Evolutionary conservation across 2,888 invertebrate genomes (phyloP).

Genomic region (Ditula angustiorana): DNA sequence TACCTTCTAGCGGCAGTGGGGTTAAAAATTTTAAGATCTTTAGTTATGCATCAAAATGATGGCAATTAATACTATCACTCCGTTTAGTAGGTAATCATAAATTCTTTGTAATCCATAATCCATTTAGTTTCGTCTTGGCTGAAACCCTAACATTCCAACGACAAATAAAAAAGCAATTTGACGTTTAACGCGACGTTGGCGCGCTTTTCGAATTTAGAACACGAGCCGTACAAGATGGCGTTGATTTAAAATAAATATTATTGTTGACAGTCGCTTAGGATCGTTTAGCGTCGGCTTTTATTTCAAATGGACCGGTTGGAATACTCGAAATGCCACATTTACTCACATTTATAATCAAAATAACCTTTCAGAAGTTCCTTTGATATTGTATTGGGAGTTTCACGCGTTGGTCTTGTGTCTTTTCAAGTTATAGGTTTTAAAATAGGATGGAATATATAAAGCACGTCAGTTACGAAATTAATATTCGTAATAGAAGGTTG

Average conservation of each 20-base stretch:
- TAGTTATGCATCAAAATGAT: not conserved
- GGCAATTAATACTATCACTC: not conserved
- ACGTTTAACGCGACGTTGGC: slow-evolving; percentile 14
- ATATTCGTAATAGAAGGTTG: too few species aligned
- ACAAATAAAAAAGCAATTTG: slow-evolving; percentile 49
- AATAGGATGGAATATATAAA: not conserved
- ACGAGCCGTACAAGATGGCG: slow-evolving; percentile 36
- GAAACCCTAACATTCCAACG: slow-evolving; percentile 23
- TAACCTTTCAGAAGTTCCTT: slow-evolving; percentile 32
- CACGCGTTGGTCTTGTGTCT: not conserved
- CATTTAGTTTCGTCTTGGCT: not conserved
- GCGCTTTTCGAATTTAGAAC: slow-evolving; percentile 41
- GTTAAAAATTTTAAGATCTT: too few species aligned
- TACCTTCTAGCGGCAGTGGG: not conserved
- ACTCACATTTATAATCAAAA: slow-evolving; percentile 33
- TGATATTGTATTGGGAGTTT: slow-evolving; percentile 34
- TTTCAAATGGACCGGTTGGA: slow-evolving; percentile 36
- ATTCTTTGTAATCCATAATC: not conserved
- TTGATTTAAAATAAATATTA: slow-evolving; percentile 41
- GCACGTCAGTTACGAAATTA: not conserved
- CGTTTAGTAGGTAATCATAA: too few species aligned
- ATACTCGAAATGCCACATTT: slow-evolving; percentile 34
- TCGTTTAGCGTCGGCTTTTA: slow-evolving; percentile 18
- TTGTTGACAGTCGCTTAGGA: slow-evolving; percentile 37
- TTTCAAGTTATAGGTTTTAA: not conserved